These are phyloP conservation scores for Ganaspis sp. DNA, from an alignment of 1,140 invertebrate species.

Conservation along the genomic window DNA sequence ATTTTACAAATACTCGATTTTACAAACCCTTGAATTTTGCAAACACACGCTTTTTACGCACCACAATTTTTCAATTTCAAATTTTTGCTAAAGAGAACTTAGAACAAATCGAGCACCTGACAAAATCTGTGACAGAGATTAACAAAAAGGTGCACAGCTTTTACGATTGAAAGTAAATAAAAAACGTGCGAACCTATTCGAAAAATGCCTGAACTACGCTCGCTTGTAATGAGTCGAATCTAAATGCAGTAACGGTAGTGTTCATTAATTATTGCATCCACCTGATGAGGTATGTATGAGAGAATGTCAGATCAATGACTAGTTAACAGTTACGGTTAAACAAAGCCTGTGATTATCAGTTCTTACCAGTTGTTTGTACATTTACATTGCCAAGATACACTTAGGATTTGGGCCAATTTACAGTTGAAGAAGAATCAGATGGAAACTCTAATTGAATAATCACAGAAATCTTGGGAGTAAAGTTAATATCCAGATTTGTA, in stretches of 20 bases:
- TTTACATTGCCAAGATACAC: not conserved
- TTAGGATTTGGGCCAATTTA: not conserved
- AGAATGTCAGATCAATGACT: conserved; percentile 23
- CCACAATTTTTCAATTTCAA: too few relatives aligned
- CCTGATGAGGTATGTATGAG: not conserved
- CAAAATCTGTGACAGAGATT: too few relatives aligned
- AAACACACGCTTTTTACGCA: too few relatives aligned
- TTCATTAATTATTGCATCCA: conserved; percentile 29
- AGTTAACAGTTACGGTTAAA: conserved; percentile 25
- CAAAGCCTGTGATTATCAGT: conserved; percentile 22
- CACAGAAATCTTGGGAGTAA: not conserved
- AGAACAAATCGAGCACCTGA: too few relatives aligned
- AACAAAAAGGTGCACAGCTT: too few relatives aligned
- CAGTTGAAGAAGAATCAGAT: not conserved
- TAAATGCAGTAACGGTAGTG: conserved; percentile 11
- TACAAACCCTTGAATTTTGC: too few relatives aligned
- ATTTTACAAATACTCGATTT: too few relatives aligned
- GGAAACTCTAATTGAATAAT: conserved; percentile 3
- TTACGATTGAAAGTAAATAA: too few relatives aligned
- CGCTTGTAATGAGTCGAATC: not conserved
- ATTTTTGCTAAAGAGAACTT: too few relatives aligned
- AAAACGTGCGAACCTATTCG: not conserved
- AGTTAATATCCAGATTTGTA: too few relatives aligned
- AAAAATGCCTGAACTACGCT: not conserved
- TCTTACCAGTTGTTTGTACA: not conserved